phyloP scores from a whole-genome alignment of 92 coral and sea anemone genomes.

The Siderastrea radians region DNA sequence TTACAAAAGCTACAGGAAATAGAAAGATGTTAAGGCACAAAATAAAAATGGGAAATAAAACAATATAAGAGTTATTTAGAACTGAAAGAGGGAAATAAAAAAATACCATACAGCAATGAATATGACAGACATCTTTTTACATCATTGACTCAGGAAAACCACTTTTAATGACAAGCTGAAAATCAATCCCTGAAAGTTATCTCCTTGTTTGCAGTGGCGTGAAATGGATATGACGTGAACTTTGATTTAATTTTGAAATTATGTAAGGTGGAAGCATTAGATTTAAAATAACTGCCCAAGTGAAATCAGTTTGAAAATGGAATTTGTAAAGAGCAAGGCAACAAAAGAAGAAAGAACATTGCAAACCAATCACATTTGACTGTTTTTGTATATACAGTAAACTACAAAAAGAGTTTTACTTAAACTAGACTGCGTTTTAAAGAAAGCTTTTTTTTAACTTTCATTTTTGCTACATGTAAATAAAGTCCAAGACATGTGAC shows the following conservation, averaged over 20 bases:
- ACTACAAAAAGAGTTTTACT: too few relatives aligned
- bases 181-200: neutral
- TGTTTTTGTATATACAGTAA: too few relatives aligned
- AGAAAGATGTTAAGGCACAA: conserved; percentile 46
- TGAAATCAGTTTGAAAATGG: neutral
- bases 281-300: conserved; percentile 9
- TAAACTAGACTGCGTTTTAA: too few relatives aligned
- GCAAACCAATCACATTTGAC: too few relatives aligned
- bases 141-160: neutral
- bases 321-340: neutral
- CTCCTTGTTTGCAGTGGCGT: neutral
- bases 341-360: neutral
- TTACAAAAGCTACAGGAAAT: conserved; percentile 31
- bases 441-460: too few relatives aligned
- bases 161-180: neutral
- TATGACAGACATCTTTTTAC: conserved; percentile 14
- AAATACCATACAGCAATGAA: conserved; percentile 12
- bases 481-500: too few relatives aligned
- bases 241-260: neutral
- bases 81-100: conserved; percentile 19
- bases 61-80: conserved; percentile 19
- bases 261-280: neutral
- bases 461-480: too few relatives aligned
- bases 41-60: conserved; percentile 55
- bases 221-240: neutral